Evolutionary conservation across 92 coral and sea anemone species (phyloP).

Genomic region (Meandrina meandrites): DNA sequence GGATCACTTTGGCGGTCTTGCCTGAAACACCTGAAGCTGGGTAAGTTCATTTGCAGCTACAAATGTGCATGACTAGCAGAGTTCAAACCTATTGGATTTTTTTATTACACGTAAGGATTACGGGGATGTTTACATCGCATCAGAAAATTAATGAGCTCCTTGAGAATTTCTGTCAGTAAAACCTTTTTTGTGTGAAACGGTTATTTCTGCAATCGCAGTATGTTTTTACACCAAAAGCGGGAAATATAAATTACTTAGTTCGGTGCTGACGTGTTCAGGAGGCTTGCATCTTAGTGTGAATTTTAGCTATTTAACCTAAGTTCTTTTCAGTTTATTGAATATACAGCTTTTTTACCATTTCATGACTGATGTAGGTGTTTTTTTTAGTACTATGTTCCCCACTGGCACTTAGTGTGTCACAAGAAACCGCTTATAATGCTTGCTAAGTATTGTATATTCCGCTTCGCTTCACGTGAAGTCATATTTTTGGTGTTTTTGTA

Average conservation of each 20-base stretch:
- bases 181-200: too few relatives aligned
- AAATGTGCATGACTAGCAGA: background rate
- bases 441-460: background rate
- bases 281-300: background rate
- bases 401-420: background rate
- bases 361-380: background rate
- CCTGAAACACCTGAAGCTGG: background rate
- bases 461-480: background rate
- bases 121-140: background rate
- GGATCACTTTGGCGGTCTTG: background rate
- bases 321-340: background rate
- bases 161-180: too few relatives aligned
- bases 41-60: background rate
- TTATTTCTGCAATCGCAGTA: too few relatives aligned
- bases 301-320: background rate
- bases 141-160: background rate
- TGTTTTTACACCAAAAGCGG: background rate
- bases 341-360: background rate
- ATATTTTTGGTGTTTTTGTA: too few relatives aligned
- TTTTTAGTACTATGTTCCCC: background rate
- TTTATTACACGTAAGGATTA: background rate
- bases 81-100: background rate
- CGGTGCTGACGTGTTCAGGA: background rate
- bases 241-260: background rate
- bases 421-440: background rate